Evolutionary conservation across 2,113 vertebrate species (phyloP).

Genomic region (Miniopterus natalensis): DNA sequence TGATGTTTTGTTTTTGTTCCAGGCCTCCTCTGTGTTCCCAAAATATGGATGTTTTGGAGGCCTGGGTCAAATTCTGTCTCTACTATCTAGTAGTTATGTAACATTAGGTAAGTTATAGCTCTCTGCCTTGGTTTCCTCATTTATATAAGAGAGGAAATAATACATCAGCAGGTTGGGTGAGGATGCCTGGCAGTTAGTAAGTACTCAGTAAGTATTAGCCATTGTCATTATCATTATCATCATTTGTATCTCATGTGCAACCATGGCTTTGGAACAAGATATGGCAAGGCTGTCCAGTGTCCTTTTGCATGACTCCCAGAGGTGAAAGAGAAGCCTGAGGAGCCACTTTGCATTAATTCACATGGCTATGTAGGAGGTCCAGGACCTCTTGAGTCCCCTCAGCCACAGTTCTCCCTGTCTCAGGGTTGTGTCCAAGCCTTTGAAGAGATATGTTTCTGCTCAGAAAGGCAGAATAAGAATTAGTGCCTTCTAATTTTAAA

Average conservation of each 20-base stretch:
- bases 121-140: slow-evolving; percentile 18
- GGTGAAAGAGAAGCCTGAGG: neutral
- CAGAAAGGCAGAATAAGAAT: slow-evolving; percentile 20
- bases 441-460: neutral
- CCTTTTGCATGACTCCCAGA: neutral
- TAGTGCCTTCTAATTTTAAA: slow-evolving; percentile 24
- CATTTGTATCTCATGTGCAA: neutral
- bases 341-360: neutral
- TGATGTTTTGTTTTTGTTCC: slow-evolving; percentile 38
- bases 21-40: neutral
- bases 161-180: neutral
- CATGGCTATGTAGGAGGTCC: neutral
- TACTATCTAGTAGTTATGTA: neutral
- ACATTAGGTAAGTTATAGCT: neutral
- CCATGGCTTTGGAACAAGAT: neutral
- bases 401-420: neutral
- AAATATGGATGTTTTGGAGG: neutral
- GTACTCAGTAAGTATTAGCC: neutral
- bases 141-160: slow-evolving; percentile 5
- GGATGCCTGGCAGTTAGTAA: neutral
- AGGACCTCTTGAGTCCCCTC: neutral
- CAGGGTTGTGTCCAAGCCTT: neutral
- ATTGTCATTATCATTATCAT: neutral
- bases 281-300: neutral
- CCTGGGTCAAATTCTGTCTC: slow-evolving; percentile 45